A percentile compares a stretch with the other conserved stretches of the same genome.
Conservation (phyloP, 1,140 invertebrate genomes). For the Trachymyrmex cornetzi region DNA sequence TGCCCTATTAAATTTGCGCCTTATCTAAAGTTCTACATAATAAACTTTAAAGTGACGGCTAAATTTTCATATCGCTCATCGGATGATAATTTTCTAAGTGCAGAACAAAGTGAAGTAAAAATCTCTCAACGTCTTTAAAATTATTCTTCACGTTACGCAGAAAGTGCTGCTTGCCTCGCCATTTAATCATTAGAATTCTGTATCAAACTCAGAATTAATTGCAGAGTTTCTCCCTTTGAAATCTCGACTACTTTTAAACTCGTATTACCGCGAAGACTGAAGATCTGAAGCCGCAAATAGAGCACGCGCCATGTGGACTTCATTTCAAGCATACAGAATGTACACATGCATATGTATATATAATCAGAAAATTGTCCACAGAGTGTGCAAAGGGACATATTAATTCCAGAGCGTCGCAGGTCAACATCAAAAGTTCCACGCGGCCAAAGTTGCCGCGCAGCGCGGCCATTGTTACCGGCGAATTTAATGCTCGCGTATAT, state of each 20-base stretch:
- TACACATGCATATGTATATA: not conserved
- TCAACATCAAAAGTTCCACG: constrained; percentile 28
- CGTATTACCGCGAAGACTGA: not conserved
- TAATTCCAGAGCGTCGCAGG: not conserved
- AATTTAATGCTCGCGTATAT: constrained; percentile 54
- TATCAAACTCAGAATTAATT: not conserved
- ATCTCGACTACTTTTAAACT: not conserved
- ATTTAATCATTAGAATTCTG: not conserved
- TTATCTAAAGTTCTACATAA: constrained; percentile 64
- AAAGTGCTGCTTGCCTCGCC: not conserved
- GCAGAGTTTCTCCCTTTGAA: not conserved
- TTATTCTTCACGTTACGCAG: not conserved
- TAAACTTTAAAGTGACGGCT: constrained; percentile 56
- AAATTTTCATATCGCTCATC: constrained; percentile 60
- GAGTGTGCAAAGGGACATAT: not conserved
- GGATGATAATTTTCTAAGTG: constrained; percentile 35
- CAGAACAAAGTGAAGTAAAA: constrained; percentile 41
- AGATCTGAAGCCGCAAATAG: not conserved
- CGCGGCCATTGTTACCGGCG: constrained; percentile 17
- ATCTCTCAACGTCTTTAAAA: constrained; percentile 38
- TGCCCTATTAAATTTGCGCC: constrained; percentile 56
- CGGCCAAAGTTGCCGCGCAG: constrained; percentile 28
- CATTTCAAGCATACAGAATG: not conserved
- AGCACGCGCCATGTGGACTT: not conserved
- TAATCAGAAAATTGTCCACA: not conserved